Conservation (phyloP, 2,113 vertebrate species). For the Corythornis madagascariensis region DNA sequence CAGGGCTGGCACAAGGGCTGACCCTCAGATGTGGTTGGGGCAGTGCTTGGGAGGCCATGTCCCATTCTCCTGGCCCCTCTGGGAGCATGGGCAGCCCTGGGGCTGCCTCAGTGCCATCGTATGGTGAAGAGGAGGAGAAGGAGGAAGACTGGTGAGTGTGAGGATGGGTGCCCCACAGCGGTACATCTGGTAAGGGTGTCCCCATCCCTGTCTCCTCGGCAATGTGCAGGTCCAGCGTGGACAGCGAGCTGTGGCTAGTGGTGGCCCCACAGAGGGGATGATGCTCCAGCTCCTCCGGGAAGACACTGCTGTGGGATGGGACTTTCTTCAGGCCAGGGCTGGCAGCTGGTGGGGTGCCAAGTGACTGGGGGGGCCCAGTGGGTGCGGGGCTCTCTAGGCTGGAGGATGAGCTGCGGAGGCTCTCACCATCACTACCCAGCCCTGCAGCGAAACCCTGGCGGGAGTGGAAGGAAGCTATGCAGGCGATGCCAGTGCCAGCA, state of each 20-base stretch:
- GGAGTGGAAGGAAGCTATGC: slow-evolving; percentile 81
- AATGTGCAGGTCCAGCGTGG: slow-evolving; percentile 80
- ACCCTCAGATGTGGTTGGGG: slow-evolving; percentile 19
- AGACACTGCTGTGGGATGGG: slow-evolving; percentile 78
- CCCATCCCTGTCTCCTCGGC: slow-evolving; percentile 62
- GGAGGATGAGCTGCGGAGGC: slow-evolving; percentile 86
- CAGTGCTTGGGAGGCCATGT: accelerated
- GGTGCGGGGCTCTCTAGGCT: slow-evolving; percentile 80
- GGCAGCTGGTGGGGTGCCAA: background rate
- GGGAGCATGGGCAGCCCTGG: slow-evolving; percentile 73
- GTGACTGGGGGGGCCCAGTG: background rate
- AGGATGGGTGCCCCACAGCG: background rate
- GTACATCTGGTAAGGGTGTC: background rate
- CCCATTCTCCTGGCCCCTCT: slow-evolving; percentile 18
- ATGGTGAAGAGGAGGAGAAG: background rate
- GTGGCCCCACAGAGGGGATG: slow-evolving; percentile 21
- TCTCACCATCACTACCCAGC: slow-evolving; percentile 81
- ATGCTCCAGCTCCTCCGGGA: slow-evolving; percentile 69
- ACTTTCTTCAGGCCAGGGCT: slow-evolving; percentile 74
- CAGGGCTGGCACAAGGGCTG: slow-evolving; percentile 25
- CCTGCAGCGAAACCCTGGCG: slow-evolving; percentile 70
- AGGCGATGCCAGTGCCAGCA: slow-evolving; percentile 26
- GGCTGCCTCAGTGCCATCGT: slow-evolving; percentile 35
- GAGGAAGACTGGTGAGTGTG: slow-evolving; percentile 12
- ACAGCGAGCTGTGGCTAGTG: slow-evolving; percentile 72